Base-by-base conservation (phyloP, 2,797 vertebrate species). In the Staurois parvus region DNA sequence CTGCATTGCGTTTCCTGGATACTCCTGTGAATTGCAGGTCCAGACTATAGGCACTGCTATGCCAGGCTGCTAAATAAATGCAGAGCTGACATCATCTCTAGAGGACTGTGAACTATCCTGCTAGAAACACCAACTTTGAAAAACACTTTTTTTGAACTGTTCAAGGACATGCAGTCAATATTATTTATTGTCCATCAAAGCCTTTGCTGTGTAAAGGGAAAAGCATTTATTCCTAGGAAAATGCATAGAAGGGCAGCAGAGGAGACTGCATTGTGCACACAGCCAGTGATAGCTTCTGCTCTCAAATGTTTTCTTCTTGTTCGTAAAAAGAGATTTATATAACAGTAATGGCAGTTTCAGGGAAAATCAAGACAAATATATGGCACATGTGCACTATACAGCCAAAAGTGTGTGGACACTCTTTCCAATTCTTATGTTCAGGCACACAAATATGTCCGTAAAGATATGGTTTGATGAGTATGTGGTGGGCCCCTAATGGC, bases 81-180 rank as follows among this genome's bases (percentile, higher is more conserved):
- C 34, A 26, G 68, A 72, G 48, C 75, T 64, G 45, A 78, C 1
- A 24, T 84, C 45, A 42, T 67, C 74, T 45, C 19, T 21, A n/a
- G 30, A n/a, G 42, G 48, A 26, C 24, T 37, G n/a, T 34, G 45
- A 56, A 13, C 10, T 70, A 13, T 26, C 48, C 70, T 40, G 26
- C 72, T 66, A 75, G 70, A 30, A 74, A 75, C 45, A 74, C 24
- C 81, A 68, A 59, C 72, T 74, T 74, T 83, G 26, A 75, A 66
- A 83, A 78, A 59, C 26, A 73, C 24, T 15, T 78, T 72, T 76
- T 37, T 37, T 37, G 37, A 37, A 37, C 37, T 59, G 79, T 72
- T 64, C n/a, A 29, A 72, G 48, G 42, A 64, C 52, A 1, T 62
- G n/a, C 24, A 70, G 21, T 69, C 28, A n/a, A n/a, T 17, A 4